Base-by-base conservation (phyloP, 2,797 vertebrate species). In the Peromyscus nudipes region DNA sequence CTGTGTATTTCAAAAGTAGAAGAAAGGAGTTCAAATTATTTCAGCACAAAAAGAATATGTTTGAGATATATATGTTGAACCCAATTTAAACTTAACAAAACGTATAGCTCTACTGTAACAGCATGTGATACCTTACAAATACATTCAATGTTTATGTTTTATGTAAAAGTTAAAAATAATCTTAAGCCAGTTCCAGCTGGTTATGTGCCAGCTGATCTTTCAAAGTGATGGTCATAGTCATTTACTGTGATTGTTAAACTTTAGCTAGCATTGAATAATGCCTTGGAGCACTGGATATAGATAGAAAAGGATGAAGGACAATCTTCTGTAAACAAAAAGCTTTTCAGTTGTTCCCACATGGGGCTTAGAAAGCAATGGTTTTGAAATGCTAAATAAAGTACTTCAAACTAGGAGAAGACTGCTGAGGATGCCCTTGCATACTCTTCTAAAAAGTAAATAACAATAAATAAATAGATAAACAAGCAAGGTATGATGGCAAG, bases 371-470 rank as follows among this genome's bases (percentile, higher is more conserved):
- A 69, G 6, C 67, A 69, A 69, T 52, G 64, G 49, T n/a, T 57
- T 86, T 73, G 40, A n/a, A 75, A 40, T 73, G n/a, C 49, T 57
- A 73, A 73, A 57, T 57, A 99, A 99, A 99, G 99, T 99, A 96
- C 99, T 99, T 90, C 99, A 99, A 98, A 99, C 99, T 76, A 99
- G 98, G 88, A 99, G 98, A 99, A 99, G 98, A 99, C 99, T 99
- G 96, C 98, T 99, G 96, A 99, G 99, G 98, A 98, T 99, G 98
- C 99, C 99, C 43, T 99, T 99, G 73, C 98, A 99, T 93, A 99
- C 99, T 83, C 98, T 99, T 97, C 98, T 99, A 96, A 85, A 85
- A 67, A 85, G 31, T 34, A 84, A 21, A 17, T 85, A 52, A n/a
- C 31, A 34, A 49, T 67, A 67, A 67, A 49, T 25, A 85, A 43